Evolutionary conservation across 2,888 invertebrate genomes (phyloP).

Genomic region (Hypomecis punctinalis): DNA sequence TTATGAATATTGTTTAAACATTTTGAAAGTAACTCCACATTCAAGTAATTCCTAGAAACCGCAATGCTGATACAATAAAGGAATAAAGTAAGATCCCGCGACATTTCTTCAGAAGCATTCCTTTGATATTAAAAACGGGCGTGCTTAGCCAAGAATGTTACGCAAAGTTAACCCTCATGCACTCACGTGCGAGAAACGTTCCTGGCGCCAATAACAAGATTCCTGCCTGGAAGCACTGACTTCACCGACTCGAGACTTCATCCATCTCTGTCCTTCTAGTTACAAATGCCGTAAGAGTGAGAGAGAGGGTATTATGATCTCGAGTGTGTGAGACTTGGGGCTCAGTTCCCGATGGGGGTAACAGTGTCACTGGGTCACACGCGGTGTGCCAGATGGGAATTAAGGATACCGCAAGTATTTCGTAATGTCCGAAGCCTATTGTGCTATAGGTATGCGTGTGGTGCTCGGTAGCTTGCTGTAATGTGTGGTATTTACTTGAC

Average conservation of each 20-base stretch:
- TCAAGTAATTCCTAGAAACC: background rate
- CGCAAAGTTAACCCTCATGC: conserved; percentile 29
- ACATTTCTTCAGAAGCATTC: conserved; percentile 15
- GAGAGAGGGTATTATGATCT: background rate
- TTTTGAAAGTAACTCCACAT: background rate
- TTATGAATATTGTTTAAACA: too few relatives aligned
- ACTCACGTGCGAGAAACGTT: conserved; percentile 32
- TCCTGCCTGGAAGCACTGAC: conserved; percentile 41
- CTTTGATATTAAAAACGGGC: conserved; percentile 31
- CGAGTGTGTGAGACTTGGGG: conserved; percentile 45
- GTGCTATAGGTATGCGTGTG: background rate
- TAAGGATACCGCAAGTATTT: conserved; percentile 13
- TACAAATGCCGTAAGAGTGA: background rate
- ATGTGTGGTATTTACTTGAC: background rate
- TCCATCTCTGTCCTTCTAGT: background rate
- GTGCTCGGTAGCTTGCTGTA: background rate
- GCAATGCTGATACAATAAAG: conserved; percentile 11
- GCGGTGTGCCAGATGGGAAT: conserved; percentile 33
- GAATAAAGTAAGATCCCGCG: conserved; percentile 6
- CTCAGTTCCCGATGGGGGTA: conserved; percentile 31
- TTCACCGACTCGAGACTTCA: background rate
- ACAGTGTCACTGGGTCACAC: conserved; percentile 62
- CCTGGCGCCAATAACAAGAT: conserved; percentile 56
- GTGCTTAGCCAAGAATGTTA: conserved; percentile 30
- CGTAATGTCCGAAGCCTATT: conserved; percentile 12